A percentile compares a stretch with the other conserved stretches of the same genome.
These are phyloP conservation scores for Augiades crinisus DNA, from an alignment of 2,888 invertebrate genomes.

Conservation along the genomic window DNA sequence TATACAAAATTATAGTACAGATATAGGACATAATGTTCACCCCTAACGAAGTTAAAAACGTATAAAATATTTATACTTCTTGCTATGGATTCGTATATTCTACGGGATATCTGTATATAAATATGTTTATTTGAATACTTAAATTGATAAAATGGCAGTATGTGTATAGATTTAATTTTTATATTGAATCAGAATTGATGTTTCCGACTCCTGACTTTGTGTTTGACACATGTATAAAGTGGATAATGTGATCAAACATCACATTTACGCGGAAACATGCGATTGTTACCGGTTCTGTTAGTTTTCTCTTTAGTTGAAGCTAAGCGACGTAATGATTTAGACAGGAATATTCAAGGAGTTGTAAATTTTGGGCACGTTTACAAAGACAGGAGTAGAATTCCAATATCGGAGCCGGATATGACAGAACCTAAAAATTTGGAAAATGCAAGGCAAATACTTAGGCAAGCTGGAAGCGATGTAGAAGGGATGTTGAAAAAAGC, in stretches of 20 bases:
- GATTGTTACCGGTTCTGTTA: constrained; percentile 32
- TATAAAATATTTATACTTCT: no score
- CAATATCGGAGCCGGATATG: constrained; percentile 36
- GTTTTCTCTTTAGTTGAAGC: constrained; percentile 34
- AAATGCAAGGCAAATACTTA: constrained; percentile 31
- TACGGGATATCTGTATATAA: no score
- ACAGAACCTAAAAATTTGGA: constrained; percentile 26
- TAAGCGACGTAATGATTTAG: constrained; percentile 13
- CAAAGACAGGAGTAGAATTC: constrained; percentile 34
- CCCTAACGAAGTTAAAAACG: no score
- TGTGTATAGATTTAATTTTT: no score
- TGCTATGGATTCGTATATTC: no score
- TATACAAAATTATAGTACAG: no score
- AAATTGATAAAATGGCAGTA: no score
- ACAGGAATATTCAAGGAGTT: no score
- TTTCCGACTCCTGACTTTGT: not conserved
- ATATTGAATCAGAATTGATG: no score
- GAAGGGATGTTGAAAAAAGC: not conserved
- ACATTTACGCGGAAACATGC: constrained; percentile 40
- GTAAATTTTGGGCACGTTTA: constrained; percentile 52
- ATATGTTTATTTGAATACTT: no score
- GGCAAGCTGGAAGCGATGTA: constrained; percentile 18
- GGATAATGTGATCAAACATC: not conserved
- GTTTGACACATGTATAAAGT: not conserved
- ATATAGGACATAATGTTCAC: no score